Conservation (phyloP, 2,797 vertebrate genomes). For the Crocodylus rhombifer region DNA sequence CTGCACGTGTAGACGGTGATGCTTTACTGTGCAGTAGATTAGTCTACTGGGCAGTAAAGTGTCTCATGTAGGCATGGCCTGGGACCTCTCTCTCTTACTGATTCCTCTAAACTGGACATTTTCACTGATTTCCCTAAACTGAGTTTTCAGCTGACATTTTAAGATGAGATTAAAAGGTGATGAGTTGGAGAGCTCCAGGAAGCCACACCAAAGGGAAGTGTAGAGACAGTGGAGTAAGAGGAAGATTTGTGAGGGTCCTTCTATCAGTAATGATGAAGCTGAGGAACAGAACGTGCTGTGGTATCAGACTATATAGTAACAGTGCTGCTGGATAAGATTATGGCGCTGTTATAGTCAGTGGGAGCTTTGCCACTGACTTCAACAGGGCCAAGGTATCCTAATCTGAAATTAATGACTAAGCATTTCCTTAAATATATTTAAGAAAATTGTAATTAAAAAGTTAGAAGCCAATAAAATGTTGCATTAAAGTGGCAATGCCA, state of each 20-base stretch:
- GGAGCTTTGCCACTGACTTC: background rate
- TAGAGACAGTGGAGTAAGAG: background rate
- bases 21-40: too few species aligned
- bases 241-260: constrained; percentile 6
- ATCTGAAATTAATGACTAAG: background rate
- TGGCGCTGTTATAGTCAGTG: background rate
- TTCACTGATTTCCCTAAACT: too few species aligned
- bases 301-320: background rate
- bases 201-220: constrained; percentile 1
- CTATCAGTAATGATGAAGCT: background rate
- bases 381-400: background rate
- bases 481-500: background rate
- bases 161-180: constrained; percentile 36
- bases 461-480: background rate
- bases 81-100: too few species aligned
- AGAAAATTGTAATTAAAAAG: background rate
- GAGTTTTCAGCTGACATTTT: background rate
- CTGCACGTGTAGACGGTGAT: too few species aligned
- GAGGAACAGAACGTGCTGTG: accelerated
- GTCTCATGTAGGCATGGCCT: too few species aligned
- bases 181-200: background rate
- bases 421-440: background rate
- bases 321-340: background rate
- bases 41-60: too few species aligned
- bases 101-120: too few species aligned